Conservation (phyloP, 2,888 invertebrate species). For the Pseudoips prasinana region DNA sequence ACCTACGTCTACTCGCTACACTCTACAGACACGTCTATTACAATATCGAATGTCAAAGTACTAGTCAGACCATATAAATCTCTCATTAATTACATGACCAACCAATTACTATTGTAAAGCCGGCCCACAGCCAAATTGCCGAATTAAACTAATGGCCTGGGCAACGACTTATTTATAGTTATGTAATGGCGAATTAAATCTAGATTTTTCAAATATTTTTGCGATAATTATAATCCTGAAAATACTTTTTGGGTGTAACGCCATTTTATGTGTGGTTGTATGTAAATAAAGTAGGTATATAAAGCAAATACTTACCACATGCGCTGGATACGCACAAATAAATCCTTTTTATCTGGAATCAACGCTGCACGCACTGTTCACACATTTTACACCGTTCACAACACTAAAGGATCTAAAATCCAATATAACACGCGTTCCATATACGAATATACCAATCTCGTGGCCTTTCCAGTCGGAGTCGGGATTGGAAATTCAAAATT, state of each 20-base stretch:
- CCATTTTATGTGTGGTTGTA: no score
- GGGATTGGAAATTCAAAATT: constrained; percentile 43
- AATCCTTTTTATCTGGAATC: constrained; percentile 42
- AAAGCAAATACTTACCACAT: constrained; percentile 46
- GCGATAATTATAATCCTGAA: constrained; percentile 2
- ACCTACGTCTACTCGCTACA: neutral
- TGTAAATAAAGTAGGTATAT: no score
- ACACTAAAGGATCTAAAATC: constrained; percentile 33
- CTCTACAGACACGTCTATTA: neutral
- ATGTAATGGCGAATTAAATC: constrained; percentile 24
- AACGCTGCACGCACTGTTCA: constrained; percentile 69
- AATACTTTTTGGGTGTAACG: no score
- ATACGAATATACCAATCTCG: constrained; percentile 26
- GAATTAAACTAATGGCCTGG: constrained; percentile 37
- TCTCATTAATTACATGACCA: constrained; percentile 23
- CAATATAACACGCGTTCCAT: constrained; percentile 28
- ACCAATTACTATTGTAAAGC: constrained; percentile 22
- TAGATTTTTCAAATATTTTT: no score
- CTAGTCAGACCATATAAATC: constrained; percentile 15
- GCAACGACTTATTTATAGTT: constrained; percentile 32
- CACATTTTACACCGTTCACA: constrained; percentile 66
- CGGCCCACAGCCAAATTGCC: constrained; percentile 38
- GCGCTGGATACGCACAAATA: constrained; percentile 43
- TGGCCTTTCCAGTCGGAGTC: constrained; percentile 75
- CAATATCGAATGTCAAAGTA: constrained; percentile 20